Evolutionary conservation across 2,797 vertebrate genomes (phyloP), one percentile per base, ranked within the genome.

Genomic region (Macropodus opercularis): DNA sequence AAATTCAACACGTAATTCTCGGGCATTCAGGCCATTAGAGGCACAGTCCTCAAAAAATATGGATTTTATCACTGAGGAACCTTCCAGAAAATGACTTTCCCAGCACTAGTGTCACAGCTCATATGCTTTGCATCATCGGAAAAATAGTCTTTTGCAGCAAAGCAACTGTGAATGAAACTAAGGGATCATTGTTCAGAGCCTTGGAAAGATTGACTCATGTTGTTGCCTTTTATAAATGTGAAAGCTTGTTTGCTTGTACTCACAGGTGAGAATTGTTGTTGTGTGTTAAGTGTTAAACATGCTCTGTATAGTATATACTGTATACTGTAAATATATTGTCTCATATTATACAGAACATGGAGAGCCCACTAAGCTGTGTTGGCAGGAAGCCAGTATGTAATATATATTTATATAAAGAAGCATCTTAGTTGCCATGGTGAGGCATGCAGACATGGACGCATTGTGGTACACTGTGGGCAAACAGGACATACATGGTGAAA

Each of bases 1-100:
- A 87, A 87, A 70, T 65, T 69, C 69, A 91, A 90, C 85, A 89
- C 64, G 34, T 79, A 66, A 71, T 80, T 85, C 79, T 66, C 56
- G 42, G 77, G 76, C 68, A 77, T 80, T 40, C 73, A 69, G 75
- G 70, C 83, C 60, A 65, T 55, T 52, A 70, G 59, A 74, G 51
- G 69, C 69, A 22, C 53, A 44, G 44, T 68, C 59, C 58, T 60
- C 72, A 56, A 77, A 65, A 86, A 88, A 84, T 75, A 71, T 85
- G 60, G 58, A 69, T 88, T 88, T 77, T 80, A 69, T 81, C 67
- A 18, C 43, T 31, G 29, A 63, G 56, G 60, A 67, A 36, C 53
- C 47, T 69, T 86, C 58, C 68, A 68, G 55, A 83, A 89, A 88
- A 72, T 54, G 57, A 72, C 43, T 80, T 88, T 84, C 59, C 73